Evolutionary conservation across 2,888 invertebrate species (phyloP), one percentile per base, ranked within the genome.

Genomic region (Stegophylla sp.): DNA sequence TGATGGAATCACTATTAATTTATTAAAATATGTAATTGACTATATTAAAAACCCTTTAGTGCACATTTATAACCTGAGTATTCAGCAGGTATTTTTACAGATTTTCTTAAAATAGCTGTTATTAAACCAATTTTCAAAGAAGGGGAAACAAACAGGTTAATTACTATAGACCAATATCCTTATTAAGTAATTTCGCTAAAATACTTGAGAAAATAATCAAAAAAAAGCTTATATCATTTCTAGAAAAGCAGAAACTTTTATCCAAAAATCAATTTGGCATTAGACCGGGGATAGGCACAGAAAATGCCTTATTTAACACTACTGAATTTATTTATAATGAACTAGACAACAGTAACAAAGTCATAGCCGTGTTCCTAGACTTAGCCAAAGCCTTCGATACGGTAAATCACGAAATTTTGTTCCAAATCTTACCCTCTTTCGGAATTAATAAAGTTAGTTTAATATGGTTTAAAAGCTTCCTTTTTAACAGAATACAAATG

Each of bases 391-490:
- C 26, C 0, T 48, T 48, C 15, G 48, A 48, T 3, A 15, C 48
- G 48, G 48, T 48, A 48, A 48, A 63, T 63, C 28, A 63, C 28
- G 17, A 63, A n/a, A 64, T 64, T 64, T 64, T 64, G 34, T 9
- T 59, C 12, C 26, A 59, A 23, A 59, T 59, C 15, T 3, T 59
- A 59, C 59, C 26, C 12, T 26, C 26, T 1, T 64, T 64, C 34
- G 63, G 63, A 28, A 64, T 64, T 34, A 17, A 34, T n/a, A 64
- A 64, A n/a, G 2, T 15, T 41, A n/a, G 63, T n/a, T 2, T 64
- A 64, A 1, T 17, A 3, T 41, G 63, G 63, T 64, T 64, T 9
- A 64, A 64, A 64, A 64, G 63, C n/a, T 64, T 3, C 17, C n/a
- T 34, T 7, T n/a, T n/a, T n/a, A 63, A 63, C 28, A 63, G 34